Base-by-base conservation (phyloP, 2,888 invertebrate species). In the Euphydryas editha region DNA sequence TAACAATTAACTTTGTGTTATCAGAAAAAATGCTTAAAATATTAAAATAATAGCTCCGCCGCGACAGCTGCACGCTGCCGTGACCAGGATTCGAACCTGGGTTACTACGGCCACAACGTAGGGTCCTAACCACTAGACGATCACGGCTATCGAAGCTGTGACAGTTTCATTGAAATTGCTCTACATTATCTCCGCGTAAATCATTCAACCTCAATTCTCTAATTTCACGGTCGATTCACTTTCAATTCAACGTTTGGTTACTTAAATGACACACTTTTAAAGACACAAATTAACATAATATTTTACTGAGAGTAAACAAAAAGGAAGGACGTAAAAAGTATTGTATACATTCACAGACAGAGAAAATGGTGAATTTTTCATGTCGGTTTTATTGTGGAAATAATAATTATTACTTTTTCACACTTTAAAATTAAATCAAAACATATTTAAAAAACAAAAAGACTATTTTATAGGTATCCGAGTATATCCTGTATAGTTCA, bases 21-120 rank as follows among this genome's bases (percentile, higher is more conserved):
- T 7, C 30, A 30, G 30, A 7, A n/a, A n/a, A n/a, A n/a, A n/a
- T n/a, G n/a, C n/a, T 54, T 0, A 0, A 55, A 39, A 63, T 59
- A 58, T 37, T 20, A 72, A 71, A 71, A 74, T 68, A 57, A 18
- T 51, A 21, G 59, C 74, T 69, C 75, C 74, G 70, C 75, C 74
- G 73, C 61, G 72, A 76, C 74, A 76, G 75, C 70, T 46, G 65
- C 57, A n/a, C 65, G 72, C 85, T 87, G 87, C 86, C 87, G 87
- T 88, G 88, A 87, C 87, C 88, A 89, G 95, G 95, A 95, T 94
- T 95, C 95, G 95, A 95, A 95, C 95, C 95, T 95, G 95, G 95
- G 95, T 95, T 95, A 94, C 94, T 94, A 94, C 95, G 95, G 95
- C 95, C 95, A 95, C 95, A 95, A 95, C 95, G 95, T 94, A 94